Conservation (phyloP, 1,140 invertebrate genomes). For the Phocides pigmalion region DNA sequence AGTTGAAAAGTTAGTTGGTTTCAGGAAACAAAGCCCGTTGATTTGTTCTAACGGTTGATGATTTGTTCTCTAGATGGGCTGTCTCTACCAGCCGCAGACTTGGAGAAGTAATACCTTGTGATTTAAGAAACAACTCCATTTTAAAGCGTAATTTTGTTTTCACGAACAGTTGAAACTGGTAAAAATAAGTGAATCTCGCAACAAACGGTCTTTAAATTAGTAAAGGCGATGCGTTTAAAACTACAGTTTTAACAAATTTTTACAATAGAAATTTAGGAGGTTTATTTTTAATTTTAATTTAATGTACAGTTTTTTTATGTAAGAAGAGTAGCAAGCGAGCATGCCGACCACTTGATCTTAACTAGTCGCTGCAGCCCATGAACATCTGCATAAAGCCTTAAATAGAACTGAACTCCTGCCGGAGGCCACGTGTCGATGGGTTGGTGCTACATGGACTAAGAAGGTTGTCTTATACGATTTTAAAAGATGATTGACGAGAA, state of each 20-base stretch:
- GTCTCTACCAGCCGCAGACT: constrained; percentile 23
- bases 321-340: too few relatives aligned
- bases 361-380: too few relatives aligned
- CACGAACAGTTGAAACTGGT: constrained; percentile 15
- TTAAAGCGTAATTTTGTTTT: constrained; percentile 28
- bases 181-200: constrained; percentile 20
- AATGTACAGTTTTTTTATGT: too few relatives aligned
- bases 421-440: too few relatives aligned
- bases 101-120: constrained; percentile 25
- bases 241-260: not conserved
- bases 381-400: too few relatives aligned
- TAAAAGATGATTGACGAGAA: too few relatives aligned
- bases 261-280: too few relatives aligned
- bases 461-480: too few relatives aligned
- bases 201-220: constrained; percentile 3
- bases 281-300: too few relatives aligned
- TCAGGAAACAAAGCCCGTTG: constrained; percentile 21
- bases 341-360: too few relatives aligned
- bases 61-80: constrained; percentile 28
- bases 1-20: not conserved
- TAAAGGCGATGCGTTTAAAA: not conserved
- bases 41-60: constrained; percentile 28
- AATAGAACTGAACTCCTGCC: too few relatives aligned
- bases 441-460: too few relatives aligned
- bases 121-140: constrained; percentile 29